phyloP scores from a whole-genome alignment of 2,888 invertebrate genomes.

The Polymixis flavicincta region DNA sequence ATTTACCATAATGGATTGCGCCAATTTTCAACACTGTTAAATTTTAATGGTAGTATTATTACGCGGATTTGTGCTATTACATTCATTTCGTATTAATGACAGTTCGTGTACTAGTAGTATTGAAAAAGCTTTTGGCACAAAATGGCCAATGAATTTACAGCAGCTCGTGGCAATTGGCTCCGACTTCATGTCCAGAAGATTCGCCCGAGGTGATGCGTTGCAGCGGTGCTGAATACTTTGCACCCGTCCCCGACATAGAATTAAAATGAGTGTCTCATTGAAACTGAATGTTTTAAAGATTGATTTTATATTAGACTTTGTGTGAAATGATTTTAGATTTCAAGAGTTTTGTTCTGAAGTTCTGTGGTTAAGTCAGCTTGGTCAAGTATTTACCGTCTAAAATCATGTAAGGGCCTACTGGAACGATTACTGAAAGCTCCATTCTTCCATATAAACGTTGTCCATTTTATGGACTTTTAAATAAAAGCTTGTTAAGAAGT shows the following conservation, averaged over 20 bases:
- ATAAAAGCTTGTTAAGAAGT: not conserved
- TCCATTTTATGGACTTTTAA: not conserved
- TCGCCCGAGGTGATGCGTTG: conserved; percentile 10
- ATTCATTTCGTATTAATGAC: conserved; percentile 51
- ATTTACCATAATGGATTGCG: conserved; percentile 78
- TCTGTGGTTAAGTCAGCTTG: not conserved
- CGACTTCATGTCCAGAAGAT: conserved; percentile 28
- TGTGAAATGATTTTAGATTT: conserved; percentile 7
- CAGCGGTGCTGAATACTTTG: conserved; percentile 16
- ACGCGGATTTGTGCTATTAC: conserved; percentile 54
- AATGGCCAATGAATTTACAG: conserved; percentile 33
- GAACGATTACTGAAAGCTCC: not conserved
- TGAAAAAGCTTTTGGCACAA: conserved; percentile 19
- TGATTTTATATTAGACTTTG: conserved; percentile 5
- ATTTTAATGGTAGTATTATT: conserved; percentile 71
- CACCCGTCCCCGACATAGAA: conserved; percentile 17
- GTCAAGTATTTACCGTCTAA: not conserved
- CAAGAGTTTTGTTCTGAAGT: not conserved
- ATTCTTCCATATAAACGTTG: not conserved
- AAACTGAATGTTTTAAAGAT: conserved; percentile 32
- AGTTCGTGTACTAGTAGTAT: conserved; percentile 38
- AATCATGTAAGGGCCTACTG: not conserved
- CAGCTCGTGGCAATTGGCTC: conserved; percentile 19
- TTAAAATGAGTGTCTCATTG: conserved; percentile 44
- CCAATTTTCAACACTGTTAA: conserved; percentile 75